phyloP scores from a whole-genome alignment of 2,888 invertebrate genomes.

The Protodeltote pygarga region DNA sequence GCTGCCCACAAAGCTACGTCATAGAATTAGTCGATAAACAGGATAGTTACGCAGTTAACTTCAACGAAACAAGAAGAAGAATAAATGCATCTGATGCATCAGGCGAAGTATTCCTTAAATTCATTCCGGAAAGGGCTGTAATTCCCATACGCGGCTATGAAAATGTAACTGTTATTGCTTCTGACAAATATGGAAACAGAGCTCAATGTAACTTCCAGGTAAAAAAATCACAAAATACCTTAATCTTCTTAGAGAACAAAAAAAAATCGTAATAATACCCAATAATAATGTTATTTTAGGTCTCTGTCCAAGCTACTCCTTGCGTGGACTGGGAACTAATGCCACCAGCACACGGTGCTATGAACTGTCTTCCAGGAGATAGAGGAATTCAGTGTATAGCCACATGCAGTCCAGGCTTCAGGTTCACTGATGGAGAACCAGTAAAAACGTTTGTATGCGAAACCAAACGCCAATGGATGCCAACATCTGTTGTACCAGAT shows the following conservation, averaged over 20 bases:
- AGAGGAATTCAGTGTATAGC: conserved; percentile 95
- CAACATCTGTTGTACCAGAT: conserved; percentile 96
- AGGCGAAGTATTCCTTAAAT: conserved; percentile 94
- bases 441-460: conserved; percentile 95
- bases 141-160: conserved; percentile 95
- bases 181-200: conserved; percentile 94
- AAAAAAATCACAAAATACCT: conserved; percentile 21
- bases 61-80: conserved; percentile 94
- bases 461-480: conserved; percentile 93
- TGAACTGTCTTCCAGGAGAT: conserved; percentile 95
- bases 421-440: conserved; percentile 96
- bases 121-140: conserved; percentile 93
- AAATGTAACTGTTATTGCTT: conserved; percentile 96
- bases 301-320: conserved; percentile 96
- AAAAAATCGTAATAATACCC: background rate
- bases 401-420: conserved; percentile 94
- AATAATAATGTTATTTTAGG: conserved; percentile 68
- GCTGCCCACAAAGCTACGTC: conserved; percentile 97
- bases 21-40: conserved; percentile 96
- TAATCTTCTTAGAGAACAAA: background rate
- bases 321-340: conserved; percentile 98
- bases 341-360: conserved; percentile 94
- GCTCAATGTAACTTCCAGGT: conserved; percentile 97
- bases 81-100: conserved; percentile 96
- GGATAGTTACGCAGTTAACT: conserved; percentile 96